These are phyloP conservation scores for Ephestia elutella DNA, from an alignment of 1,140 invertebrate genomes.

Conservation along the genomic window DNA sequence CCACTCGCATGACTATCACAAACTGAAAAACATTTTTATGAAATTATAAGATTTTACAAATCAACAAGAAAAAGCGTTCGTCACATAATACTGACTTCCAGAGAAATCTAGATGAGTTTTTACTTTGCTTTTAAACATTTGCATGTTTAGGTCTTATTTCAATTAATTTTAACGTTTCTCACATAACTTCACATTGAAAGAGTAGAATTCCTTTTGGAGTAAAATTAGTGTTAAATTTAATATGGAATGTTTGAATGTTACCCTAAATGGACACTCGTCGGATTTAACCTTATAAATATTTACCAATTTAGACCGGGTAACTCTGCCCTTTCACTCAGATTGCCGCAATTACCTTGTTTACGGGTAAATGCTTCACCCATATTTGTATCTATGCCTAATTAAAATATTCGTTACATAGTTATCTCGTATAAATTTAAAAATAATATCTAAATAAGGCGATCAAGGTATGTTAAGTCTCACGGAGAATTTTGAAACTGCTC, in stretches of 20 bases:
- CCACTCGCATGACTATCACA: too few relatives aligned
- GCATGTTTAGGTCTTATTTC: neutral
- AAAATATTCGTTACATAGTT: too few relatives aligned
- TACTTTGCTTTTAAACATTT: neutral
- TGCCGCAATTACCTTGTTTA: neutral
- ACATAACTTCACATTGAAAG: neutral
- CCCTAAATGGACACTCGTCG: neutral
- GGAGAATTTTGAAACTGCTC: too few relatives aligned
- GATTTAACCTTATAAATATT: neutral
- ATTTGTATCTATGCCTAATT: too few relatives aligned
- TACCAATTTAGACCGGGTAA: neutral
- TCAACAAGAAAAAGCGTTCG: too few relatives aligned
- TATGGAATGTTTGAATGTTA: neutral
- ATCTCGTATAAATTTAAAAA: too few relatives aligned
- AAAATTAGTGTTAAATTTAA: neutral
- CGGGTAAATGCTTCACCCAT: neutral
- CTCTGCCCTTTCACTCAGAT: slow-evolving; percentile 2
- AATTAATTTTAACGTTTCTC: neutral
- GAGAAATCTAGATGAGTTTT: too few relatives aligned
- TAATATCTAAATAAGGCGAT: too few relatives aligned
- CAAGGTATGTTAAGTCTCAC: too few relatives aligned
- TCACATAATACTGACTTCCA: too few relatives aligned
- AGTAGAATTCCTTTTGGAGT: neutral
- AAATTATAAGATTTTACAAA: too few relatives aligned
- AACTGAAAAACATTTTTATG: too few relatives aligned